Evolutionary conservation across 2,888 invertebrate genomes (phyloP).

Genomic region (Sesia bembeciformis): DNA sequence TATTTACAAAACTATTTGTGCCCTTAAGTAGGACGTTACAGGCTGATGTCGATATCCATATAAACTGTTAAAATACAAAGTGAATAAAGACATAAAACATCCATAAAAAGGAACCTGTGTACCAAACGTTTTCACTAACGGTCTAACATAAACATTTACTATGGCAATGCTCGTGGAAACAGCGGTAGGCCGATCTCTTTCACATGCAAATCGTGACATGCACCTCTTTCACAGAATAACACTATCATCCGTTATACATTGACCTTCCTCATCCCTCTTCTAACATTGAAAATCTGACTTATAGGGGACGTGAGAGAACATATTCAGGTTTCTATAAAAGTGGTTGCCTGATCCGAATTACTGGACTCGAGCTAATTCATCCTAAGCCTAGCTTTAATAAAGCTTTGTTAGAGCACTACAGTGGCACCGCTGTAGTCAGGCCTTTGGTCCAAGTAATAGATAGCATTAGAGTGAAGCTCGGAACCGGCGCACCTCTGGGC

Average conservation of each 20-base stretch:
- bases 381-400: slow-evolving; percentile 21
- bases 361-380: slow-evolving; percentile 17
- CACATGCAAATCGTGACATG: too few relatives aligned
- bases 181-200: slow-evolving; percentile 27
- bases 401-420: slow-evolving; percentile 12
- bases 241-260: slow-evolving; percentile 10
- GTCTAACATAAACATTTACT: slow-evolving; percentile 18
- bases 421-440: neutral
- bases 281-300: slow-evolving; percentile 1
- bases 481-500: too few relatives aligned
- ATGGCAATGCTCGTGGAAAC: slow-evolving; percentile 21
- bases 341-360: neutral
- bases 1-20: too few relatives aligned
- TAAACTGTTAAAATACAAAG: too few relatives aligned
- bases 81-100: too few relatives aligned
- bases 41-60: too few relatives aligned
- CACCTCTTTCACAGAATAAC: too few relatives aligned
- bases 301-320: neutral
- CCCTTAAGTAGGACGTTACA: too few relatives aligned
- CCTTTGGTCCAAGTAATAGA: too few relatives aligned
- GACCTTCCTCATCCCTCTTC: slow-evolving; percentile 9
- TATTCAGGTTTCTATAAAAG: neutral
- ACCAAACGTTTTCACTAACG: slow-evolving; percentile 14
- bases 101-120: slow-evolving; percentile 10
- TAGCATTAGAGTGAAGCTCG: too few relatives aligned